Conservation (phyloP, 2,888 invertebrate genomes). For the Xestobium rufovillosum region DNA sequence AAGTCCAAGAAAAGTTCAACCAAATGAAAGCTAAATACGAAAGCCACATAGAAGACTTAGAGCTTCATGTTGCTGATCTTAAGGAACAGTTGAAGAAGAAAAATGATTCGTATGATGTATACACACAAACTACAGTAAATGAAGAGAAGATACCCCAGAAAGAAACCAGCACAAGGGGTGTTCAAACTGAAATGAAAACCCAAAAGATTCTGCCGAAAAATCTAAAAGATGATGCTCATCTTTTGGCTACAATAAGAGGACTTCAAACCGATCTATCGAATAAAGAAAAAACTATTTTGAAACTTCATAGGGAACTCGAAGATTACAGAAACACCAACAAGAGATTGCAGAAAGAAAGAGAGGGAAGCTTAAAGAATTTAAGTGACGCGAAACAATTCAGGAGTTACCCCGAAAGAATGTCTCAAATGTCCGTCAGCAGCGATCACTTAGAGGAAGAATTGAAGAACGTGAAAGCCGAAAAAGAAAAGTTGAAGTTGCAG, state of each 20-base stretch:
- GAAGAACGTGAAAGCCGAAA: conserved; percentile 47
- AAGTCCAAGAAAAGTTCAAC: conserved; percentile 68
- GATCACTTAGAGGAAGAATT: conserved; percentile 47
- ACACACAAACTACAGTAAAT: conserved; percentile 36
- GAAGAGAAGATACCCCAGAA: conserved; percentile 34
- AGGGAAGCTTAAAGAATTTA: conserved; percentile 48
- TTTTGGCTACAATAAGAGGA: conserved; percentile 72
- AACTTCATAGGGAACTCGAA: conserved; percentile 67
- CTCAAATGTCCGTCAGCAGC: conserved; percentile 41
- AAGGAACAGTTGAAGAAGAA: conserved; percentile 38
- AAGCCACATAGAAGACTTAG: conserved; percentile 65
- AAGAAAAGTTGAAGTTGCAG: conserved; percentile 57
- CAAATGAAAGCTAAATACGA: conserved; percentile 73
- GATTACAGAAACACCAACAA: conserved; percentile 69
- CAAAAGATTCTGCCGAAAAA: conserved; percentile 35
- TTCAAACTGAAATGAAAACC: conserved; percentile 31
- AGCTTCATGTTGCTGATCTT: conserved; percentile 52
- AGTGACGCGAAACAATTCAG: conserved; percentile 37
- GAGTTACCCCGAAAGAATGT: conserved; percentile 36
- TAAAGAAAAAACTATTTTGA: conserved; percentile 65
- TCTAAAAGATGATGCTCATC: conserved; percentile 65
- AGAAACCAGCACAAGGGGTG: conserved; percentile 31
- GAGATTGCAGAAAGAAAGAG: conserved; percentile 68
- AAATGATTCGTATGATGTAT: conserved; percentile 43
- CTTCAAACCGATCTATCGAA: conserved; percentile 65